Base-by-base conservation (phyloP, 2,888 invertebrate species). In the Cheilosia urbana region DNA sequence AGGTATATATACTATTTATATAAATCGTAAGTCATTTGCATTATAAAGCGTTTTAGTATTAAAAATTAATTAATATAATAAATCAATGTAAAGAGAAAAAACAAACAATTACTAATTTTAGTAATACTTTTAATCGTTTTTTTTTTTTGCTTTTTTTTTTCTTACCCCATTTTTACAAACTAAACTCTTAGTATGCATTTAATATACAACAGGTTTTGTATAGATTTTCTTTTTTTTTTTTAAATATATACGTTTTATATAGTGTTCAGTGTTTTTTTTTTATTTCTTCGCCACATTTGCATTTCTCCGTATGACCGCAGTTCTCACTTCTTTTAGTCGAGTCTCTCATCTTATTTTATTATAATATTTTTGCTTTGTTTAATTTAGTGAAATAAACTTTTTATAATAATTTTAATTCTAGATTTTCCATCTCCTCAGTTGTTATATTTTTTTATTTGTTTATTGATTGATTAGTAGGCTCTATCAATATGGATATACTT, bases 21-120 rank as follows among this genome's bases (percentile, higher is more conserved):
- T 80, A 80, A 76, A 84, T 76, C 62, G 68, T 80, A 80, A 84
- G 84, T 84, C 80, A 84, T 84, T 84, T 79, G 78, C 80, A 71
- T 84, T 84, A 83, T 73, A 83, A 83, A 83, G 83, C 83, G 83
- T 79, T 84, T 82, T 80, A 60, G 47, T 76, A 65, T 84, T 84
- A 63, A 69, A 76, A 71, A 76, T 77, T 77, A 77, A 65, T 73
- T 47, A 47, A 71, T 80, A 69, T 80, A 69, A 73, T 75, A 76
- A 60, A 57, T 75, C 11, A 80, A 75, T 69, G 57, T 37, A 69
- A 80, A n/a, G 15, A 57, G 63, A 51, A 66, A 57, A 69, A 80
- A 19, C 49, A 58, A 63, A 77, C 53, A 62, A 68, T 83, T 72
- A 68, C 79, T 72, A 84, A 73, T 58, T 60, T 62, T 76, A 83